phyloP scores from a whole-genome alignment of 2,797 vertebrate species.

The Ctenopoma multispine region DNA sequence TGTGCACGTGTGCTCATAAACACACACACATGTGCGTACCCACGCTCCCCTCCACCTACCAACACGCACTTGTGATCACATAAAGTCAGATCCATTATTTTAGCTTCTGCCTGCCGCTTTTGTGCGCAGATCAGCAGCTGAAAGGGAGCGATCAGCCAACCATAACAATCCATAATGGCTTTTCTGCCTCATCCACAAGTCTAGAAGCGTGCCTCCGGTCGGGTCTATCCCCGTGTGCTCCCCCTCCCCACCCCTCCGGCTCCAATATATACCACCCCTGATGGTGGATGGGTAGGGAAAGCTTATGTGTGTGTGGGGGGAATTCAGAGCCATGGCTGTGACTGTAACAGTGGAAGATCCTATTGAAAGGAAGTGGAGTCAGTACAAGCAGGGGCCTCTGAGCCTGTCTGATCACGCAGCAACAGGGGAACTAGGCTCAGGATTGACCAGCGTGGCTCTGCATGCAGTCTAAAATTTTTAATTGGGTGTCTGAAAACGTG shows the following conservation, averaged over 20 bases:
- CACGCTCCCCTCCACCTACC: constrained; percentile 48
- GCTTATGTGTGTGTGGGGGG: constrained; percentile 20
- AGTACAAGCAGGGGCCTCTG: constrained; percentile 67
- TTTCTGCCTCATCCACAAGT: constrained; percentile 88
- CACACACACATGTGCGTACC: background rate
- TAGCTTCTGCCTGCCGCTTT: constrained; percentile 81
- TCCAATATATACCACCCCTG: constrained; percentile 48
- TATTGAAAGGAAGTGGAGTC: constrained; percentile 78
- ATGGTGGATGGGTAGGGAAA: constrained; percentile 20
- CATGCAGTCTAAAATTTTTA: background rate
- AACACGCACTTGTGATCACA: constrained; percentile 76
- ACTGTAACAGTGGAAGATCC: constrained; percentile 79
- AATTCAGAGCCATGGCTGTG: constrained; percentile 69
- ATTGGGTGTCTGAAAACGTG: background rate
- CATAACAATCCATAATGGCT: constrained; percentile 86
- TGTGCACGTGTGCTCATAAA: constrained; percentile 3
- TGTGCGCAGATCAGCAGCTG: constrained; percentile 82
- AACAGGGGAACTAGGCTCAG: constrained; percentile 42
- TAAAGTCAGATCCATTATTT: constrained; percentile 83
- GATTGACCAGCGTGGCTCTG: background rate
- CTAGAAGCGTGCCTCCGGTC: constrained; percentile 85
- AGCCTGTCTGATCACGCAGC: constrained; percentile 77
- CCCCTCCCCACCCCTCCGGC: constrained; percentile 19
- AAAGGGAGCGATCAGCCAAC: constrained; percentile 85
- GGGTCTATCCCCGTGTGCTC: constrained; percentile 64